Conservation (phyloP, 2,888 invertebrate species). For the Thecocarcelia acutangulata region DNA sequence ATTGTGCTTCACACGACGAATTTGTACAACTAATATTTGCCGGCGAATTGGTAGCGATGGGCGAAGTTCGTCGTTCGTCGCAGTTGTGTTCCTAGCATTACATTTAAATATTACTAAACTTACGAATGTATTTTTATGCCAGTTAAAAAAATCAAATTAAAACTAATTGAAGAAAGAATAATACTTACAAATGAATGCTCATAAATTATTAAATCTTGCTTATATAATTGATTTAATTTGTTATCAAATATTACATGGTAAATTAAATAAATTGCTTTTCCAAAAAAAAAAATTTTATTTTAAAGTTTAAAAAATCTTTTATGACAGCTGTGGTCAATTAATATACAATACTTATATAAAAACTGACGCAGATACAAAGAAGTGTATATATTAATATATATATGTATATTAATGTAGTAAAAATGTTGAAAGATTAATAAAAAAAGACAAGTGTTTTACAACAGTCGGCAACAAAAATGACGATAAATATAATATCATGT, state of each 20-base stretch:
- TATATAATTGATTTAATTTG: background rate
- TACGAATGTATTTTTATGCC: too few relatives aligned
- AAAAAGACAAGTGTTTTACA: slow-evolving; percentile 14
- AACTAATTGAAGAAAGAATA: too few relatives aligned
- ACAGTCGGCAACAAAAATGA: background rate
- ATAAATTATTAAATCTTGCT: background rate
- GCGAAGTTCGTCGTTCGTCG: too few relatives aligned
- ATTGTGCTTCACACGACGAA: too few relatives aligned
- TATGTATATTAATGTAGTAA: slow-evolving; percentile 26
- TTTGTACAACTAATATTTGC: too few relatives aligned
- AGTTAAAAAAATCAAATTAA: too few relatives aligned
- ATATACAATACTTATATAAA: slow-evolving; percentile 38
- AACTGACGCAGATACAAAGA: background rate
- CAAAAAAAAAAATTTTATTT: slow-evolving; percentile 57
- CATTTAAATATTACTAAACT: too few relatives aligned
- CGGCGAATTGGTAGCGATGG: too few relatives aligned
- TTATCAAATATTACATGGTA: slow-evolving; percentile 13
- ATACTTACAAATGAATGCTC: slow-evolving; percentile 1
- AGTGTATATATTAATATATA: background rate
- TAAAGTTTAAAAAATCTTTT: slow-evolving; percentile 61
- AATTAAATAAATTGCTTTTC: slow-evolving; percentile 13
- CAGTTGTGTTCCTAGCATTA: too few relatives aligned
- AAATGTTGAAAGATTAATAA: slow-evolving; percentile 33
- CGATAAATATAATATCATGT: too few relatives aligned
- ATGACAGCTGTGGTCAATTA: slow-evolving; percentile 65